Base-by-base conservation (phyloP, 30 jellyfish, hydroid and myxozoan species). In the Hydractinia echinata region DNA sequence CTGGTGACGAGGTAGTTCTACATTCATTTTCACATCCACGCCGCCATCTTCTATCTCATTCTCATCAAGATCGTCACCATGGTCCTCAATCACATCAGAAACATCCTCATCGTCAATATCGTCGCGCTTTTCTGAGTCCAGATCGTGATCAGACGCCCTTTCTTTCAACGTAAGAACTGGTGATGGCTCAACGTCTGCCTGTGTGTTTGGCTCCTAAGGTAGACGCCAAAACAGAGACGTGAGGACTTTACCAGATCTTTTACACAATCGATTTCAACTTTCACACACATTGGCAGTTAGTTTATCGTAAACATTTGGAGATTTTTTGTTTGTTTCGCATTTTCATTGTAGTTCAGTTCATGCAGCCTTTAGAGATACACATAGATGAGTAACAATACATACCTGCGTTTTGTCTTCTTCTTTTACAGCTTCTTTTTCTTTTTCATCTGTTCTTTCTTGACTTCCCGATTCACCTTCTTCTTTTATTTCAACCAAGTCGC, bases 51-150 rank as follows among this genome's bases (percentile, higher is more conserved):
- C 81, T 20, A 19, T 15, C 55, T 9, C 81, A 8, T 5, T 20
- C 67, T 71, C 51, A 6, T 4, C 84, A 51, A 68, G 13, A n/a
- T 51, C 79, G 1, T 18, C 73, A 18, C 76, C 76, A 49, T 44
- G n/a, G 48, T 50, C 76, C 39, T 64, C 74, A 64, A 64, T 64
- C 9, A 64, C 74, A 13, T 64, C 74, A 6, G 74, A n/a, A 18
- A 50, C 14, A 0, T n/a, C 68, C 15, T n/a, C 13, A 9, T 30
- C 69, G 54, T 58, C 66, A 30, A 10, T 48, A 19, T 51, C 83
- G 51, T 74, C 68, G 51, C 7, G 51, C 18, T 64, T 51, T 9
- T 64, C 74, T 64, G 19, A n/a, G 10, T 44, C 74, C 39, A 64
- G 19, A 51, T 64, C 39, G 39, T 51, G 19, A 64, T 64, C 74